Percentiles rank a stretch among this genome's conserved stretches.
Conservation (phyloP, 2,888 invertebrate species). For the Gasteruption jaculator region DNA sequence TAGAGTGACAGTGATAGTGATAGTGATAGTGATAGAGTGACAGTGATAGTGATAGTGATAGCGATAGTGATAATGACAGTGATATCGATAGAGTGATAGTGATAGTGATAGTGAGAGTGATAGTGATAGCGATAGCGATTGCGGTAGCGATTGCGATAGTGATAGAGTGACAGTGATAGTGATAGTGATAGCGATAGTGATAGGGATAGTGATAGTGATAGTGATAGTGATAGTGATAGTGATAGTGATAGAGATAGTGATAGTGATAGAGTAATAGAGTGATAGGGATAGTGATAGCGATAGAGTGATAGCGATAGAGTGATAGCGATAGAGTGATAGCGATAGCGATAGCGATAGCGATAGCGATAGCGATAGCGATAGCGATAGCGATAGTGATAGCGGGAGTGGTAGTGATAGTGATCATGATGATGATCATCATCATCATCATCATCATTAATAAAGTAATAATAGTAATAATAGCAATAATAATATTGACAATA, state of each 20-base stretch:
- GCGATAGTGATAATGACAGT: background rate
- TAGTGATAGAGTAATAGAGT: too few species aligned
- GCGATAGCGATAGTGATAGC: too few species aligned
- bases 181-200: background rate
- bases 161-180: background rate
- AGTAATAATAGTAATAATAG: too few species aligned
- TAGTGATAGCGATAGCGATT: background rate
- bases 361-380: background rate
- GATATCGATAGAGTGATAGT: too few species aligned
- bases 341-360: conserved; percentile 4
- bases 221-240: conserved; percentile 4
- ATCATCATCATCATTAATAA: background rate
- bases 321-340: conserved; percentile 1
- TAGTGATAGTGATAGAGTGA: too few species aligned
- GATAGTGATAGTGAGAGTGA: background rate
- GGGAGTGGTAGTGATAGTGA: too few species aligned
- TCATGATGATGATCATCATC: too few species aligned
- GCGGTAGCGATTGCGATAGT: too few species aligned
- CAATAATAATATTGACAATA: too few species aligned
- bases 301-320: too few species aligned
- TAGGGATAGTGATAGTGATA: background rate
- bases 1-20: too few species aligned
- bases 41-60: background rate
- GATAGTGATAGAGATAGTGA: conserved; percentile 3
- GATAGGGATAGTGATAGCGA: too few species aligned